Evolutionary conservation across 2,113 vertebrate species (phyloP).

Genomic region (Benitochromis conjunctus): DNA sequence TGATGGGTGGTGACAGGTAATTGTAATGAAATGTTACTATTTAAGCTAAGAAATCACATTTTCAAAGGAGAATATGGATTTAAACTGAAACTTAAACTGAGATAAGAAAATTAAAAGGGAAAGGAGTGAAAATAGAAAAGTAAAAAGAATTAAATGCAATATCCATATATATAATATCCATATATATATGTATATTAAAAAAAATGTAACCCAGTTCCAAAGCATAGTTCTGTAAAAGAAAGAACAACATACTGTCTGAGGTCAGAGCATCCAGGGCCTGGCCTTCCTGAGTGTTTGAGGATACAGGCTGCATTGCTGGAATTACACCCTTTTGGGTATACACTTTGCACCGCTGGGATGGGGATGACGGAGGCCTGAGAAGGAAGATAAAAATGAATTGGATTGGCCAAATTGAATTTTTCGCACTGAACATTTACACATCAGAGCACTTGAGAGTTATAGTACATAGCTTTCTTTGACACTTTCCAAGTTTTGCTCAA

Average conservation of each 20-base stretch:
- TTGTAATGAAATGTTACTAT: not conserved
- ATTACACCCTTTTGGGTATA: constrained; percentile 94
- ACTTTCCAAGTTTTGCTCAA: not conserved
- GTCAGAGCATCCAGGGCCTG: constrained; percentile 49
- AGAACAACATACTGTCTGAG: constrained; percentile 59
- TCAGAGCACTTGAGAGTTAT: not conserved
- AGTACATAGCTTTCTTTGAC: not conserved
- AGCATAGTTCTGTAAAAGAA: not conserved
- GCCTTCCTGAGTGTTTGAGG: constrained; percentile 77
- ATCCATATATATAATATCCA: not conserved
- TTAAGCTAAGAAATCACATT: not conserved
- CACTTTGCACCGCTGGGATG: constrained; percentile 95
- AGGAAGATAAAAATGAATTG: not conserved
- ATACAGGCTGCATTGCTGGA: constrained; percentile 77
- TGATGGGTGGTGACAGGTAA: not conserved
- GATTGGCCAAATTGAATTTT: not conserved
- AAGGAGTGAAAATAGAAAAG: not conserved
- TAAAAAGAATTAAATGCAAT: not conserved
- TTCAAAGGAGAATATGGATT: not conserved
- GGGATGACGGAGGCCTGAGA: constrained; percentile 80
- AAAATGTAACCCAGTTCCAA: not conserved
- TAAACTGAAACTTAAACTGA: not conserved
- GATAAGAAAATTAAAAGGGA: not conserved
- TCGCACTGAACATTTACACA: not conserved
- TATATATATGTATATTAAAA: not conserved